Evolutionary conservation across 2,888 invertebrate genomes (phyloP).

Genomic region (Boloria euphrosyne): DNA sequence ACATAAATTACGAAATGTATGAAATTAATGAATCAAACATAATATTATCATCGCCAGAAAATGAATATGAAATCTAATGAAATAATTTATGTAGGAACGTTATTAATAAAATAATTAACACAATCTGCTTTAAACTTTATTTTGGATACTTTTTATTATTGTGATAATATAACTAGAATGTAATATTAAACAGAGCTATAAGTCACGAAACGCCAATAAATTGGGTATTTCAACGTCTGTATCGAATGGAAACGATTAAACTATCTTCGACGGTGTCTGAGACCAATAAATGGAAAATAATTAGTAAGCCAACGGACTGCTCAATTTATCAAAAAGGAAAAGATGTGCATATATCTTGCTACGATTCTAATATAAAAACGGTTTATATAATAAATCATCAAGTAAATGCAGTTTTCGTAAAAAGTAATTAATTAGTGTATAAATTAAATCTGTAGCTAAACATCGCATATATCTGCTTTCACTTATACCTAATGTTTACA

Average conservation of each 20-base stretch:
- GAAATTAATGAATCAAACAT: too few species aligned
- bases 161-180: slow-evolving; percentile 5
- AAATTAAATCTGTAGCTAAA: slow-evolving; percentile 56
- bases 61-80: too few species aligned
- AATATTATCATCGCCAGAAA: too few species aligned
- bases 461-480: slow-evolving; percentile 60
- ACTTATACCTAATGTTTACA: slow-evolving; percentile 61
- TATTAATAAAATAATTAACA: too few species aligned
- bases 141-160: neutral
- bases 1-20: too few species aligned
- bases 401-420: slow-evolving; percentile 20
- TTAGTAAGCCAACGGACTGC: slow-evolving; percentile 15
- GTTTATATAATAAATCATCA: slow-evolving; percentile 6
- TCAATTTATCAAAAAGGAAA: slow-evolving; percentile 8
- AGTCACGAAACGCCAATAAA: slow-evolving; percentile 29
- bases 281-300: slow-evolving; percentile 16
- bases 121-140: too few species aligned
- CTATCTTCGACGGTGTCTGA: slow-evolving; percentile 18
- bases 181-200: slow-evolving; percentile 5
- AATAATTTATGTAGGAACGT: too few species aligned
- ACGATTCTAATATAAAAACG: neutral
- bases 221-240: slow-evolving; percentile 19
- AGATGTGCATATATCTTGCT: neutral
- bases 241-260: slow-evolving; percentile 23
- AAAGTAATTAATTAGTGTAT: slow-evolving; percentile 55